phyloP scores from a whole-genome alignment of 2,113 vertebrate genomes.

The Picathartes gymnocephalus region DNA sequence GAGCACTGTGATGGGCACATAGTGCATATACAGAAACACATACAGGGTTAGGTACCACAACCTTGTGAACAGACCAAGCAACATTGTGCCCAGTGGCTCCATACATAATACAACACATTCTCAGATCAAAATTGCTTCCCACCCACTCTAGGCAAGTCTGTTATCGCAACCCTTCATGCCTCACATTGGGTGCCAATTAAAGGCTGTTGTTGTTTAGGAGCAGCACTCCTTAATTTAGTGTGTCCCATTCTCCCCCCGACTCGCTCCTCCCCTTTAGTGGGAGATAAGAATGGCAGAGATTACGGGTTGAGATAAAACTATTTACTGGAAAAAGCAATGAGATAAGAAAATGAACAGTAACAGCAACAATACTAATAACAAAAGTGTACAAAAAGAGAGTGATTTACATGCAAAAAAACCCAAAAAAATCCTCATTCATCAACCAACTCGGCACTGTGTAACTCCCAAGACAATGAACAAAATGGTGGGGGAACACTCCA shows the following conservation, averaged over 20 bases:
- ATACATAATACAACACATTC: neutral
- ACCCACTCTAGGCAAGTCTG: neutral
- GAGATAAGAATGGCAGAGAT: neutral
- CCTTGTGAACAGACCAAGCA: neutral
- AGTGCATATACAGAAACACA: neutral
- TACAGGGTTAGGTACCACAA: neutral
- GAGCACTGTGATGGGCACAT: neutral
- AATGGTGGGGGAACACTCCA: neutral
- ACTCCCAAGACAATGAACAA: neutral
- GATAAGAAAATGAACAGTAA: neutral
- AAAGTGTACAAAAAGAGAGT: neutral
- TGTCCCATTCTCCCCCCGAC: neutral
- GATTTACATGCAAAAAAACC: neutral
- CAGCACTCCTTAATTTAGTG: neutral
- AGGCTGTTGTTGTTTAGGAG: neutral
- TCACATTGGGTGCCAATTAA: neutral
- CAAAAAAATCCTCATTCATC: neutral
- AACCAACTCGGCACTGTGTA: neutral
- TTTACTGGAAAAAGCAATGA: neutral
- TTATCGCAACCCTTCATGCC: neutral
- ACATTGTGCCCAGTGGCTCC: neutral
- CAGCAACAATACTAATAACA: neutral
- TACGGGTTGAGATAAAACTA: neutral
- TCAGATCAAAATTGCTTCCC: neutral
- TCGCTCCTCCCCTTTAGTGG: neutral